Evolutionary conservation across 2,888 invertebrate species (phyloP).

Genomic region (Choreutis nemorana): DNA sequence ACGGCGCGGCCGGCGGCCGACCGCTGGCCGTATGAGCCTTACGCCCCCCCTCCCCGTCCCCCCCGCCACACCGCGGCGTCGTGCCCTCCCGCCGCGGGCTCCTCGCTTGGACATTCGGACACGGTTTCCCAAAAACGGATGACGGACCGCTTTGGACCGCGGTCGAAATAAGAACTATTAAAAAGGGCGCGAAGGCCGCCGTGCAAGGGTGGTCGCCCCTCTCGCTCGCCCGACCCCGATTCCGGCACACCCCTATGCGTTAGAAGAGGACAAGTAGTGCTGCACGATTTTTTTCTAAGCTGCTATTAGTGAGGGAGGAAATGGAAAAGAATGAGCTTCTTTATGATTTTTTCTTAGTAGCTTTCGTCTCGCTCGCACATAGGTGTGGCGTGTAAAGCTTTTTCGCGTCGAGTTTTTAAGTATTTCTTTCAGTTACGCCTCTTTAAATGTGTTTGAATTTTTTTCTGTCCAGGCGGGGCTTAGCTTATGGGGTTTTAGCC

Average conservation of each 20-base stretch:
- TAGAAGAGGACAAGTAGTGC: constrained; percentile 50
- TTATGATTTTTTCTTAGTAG: constrained; percentile 60
- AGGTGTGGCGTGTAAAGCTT: constrained; percentile 18
- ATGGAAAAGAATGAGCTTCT: constrained; percentile 63
- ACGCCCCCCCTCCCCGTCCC: constrained; percentile 14
- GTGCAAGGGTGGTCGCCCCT: constrained; percentile 36
- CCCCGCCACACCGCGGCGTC: constrained; percentile 17
- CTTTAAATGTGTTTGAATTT: constrained; percentile 48
- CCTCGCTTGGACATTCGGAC: constrained; percentile 22
- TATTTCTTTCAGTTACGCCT: constrained; percentile 59
- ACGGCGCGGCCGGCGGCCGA: constrained; percentile 39
- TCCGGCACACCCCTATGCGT: constrained; percentile 41
- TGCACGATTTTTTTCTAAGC: constrained; percentile 60
- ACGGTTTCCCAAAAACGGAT: constrained; percentile 28
- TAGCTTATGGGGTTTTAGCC: constrained; percentile 48
- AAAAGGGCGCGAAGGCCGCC: constrained; percentile 52
- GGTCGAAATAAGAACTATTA: constrained; percentile 57
- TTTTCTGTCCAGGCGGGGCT: constrained; percentile 55
- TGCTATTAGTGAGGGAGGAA: constrained; percentile 61
- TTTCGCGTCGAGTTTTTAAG: constrained; percentile 38
- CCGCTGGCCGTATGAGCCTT: constrained; percentile 22
- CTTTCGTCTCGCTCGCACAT: constrained; percentile 46
- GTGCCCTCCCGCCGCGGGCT: constrained; percentile 9
- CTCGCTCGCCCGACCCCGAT: constrained; percentile 53
- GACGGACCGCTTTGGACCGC: constrained; percentile 50